A percentile compares a stretch with the other conserved stretches of the same genome.
Evolutionary conservation across 2,888 invertebrate species (phyloP).

Genomic region (Hybos culiciformis): DNA sequence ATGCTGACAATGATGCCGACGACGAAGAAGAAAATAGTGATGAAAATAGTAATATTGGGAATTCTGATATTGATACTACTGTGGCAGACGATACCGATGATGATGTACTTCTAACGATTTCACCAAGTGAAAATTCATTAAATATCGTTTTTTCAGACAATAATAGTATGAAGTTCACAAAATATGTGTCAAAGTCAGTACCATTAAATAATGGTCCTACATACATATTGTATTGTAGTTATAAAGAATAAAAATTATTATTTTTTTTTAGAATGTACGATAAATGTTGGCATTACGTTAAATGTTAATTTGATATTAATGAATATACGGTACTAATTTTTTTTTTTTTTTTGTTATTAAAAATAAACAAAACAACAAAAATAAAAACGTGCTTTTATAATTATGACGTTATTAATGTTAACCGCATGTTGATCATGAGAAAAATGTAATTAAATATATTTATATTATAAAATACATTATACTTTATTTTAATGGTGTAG

Average conservation of each 20-base stretch:
- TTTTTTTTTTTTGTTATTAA: no score
- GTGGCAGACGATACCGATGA: slow-evolving; percentile 31
- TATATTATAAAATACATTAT: no score
- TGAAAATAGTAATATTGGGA: slow-evolving; percentile 32
- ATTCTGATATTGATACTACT: slow-evolving; percentile 33
- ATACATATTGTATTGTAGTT: slow-evolving; percentile 32
- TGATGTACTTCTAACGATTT: slow-evolving; percentile 44
- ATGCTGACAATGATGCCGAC: slow-evolving; percentile 29
- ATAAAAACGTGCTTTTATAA: no score
- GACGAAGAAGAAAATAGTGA: slow-evolving; percentile 31
- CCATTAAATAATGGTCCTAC: slow-evolving; percentile 28
- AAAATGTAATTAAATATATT: no score
- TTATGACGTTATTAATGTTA: no score
- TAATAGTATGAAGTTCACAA: slow-evolving; percentile 33
- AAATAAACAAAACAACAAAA: no score
- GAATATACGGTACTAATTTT: no score
- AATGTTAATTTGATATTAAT: no score
- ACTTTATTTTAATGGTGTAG: no score
- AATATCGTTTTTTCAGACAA: slow-evolving; percentile 48
- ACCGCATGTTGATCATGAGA: no score
- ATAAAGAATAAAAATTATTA: slow-evolving; percentile 27
- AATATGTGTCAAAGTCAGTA: slow-evolving; percentile 33
- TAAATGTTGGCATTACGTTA: no score
- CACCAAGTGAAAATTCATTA: slow-evolving; percentile 50
- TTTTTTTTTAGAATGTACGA: no score